Percentiles rank a stretch among this genome's conserved stretches.
phyloP scores from a whole-genome alignment of 2,888 invertebrate genomes.

The Eupithecia subfuscata region DNA sequence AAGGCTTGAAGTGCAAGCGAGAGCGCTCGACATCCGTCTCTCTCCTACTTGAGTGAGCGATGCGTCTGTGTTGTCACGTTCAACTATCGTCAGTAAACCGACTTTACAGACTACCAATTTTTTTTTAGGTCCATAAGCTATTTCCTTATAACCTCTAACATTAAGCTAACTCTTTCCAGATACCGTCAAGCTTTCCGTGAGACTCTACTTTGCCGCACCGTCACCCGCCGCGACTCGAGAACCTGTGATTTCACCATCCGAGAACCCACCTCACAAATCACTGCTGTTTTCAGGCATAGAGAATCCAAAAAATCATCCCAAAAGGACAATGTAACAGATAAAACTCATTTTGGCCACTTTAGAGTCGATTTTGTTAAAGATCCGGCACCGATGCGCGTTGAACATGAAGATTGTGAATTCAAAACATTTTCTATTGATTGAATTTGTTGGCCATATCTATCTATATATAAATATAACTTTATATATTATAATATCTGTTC shows the following conservation, averaged over 20 bases:
- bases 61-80: too few species aligned
- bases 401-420: conserved; percentile 48
- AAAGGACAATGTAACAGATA: conserved; percentile 56
- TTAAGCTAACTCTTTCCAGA: conserved; percentile 62
- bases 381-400: conserved; percentile 62
- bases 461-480: too few species aligned
- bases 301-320: conserved; percentile 68
- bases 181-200: conserved; percentile 91
- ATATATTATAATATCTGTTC: too few species aligned
- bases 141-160: neutral
- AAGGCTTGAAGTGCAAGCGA: too few species aligned
- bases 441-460: conserved; percentile 20
- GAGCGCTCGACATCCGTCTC: too few species aligned
- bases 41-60: too few species aligned
- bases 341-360: conserved; percentile 34
- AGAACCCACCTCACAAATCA: conserved; percentile 75
- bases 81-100: too few species aligned
- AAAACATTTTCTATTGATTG: conserved; percentile 53
- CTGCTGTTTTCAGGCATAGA: conserved; percentile 48
- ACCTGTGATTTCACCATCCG: conserved; percentile 82
- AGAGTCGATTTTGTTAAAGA: conserved; percentile 64
- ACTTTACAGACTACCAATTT: too few species aligned
- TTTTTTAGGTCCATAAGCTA: too few species aligned
- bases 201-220: conserved; percentile 85
- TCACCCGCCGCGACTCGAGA: conserved; percentile 68